Evolutionary conservation across 2,797 vertebrate genomes (phyloP).

Genomic region (Ficedula albicollis): DNA sequence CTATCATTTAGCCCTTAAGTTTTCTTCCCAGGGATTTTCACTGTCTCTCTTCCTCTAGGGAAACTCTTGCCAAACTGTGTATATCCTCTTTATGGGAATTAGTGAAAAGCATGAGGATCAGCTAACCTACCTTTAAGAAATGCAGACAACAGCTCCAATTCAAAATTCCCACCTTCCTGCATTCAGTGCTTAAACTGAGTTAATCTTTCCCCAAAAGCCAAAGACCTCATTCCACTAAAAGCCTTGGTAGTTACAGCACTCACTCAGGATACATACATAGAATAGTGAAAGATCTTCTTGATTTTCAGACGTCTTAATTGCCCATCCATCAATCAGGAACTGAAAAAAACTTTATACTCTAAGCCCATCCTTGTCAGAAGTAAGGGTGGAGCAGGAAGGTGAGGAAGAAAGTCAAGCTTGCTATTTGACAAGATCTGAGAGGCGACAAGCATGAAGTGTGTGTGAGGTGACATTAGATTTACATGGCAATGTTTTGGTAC

Average conservation of each 20-base stretch:
- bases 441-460: background rate
- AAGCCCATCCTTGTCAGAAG: background rate
- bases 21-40: background rate
- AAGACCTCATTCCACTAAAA: background rate
- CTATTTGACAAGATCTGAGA: background rate
- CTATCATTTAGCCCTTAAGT: background rate
- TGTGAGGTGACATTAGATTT: background rate
- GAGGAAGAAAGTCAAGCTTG: background rate
- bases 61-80: background rate
- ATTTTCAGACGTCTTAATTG: background rate
- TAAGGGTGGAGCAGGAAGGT: background rate
- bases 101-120: background rate
- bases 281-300: background rate
- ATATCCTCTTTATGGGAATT: background rate
- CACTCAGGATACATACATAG: rapidly evolving
- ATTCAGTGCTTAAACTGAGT: background rate
- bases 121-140: background rate
- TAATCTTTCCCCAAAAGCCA: background rate
- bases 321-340: background rate
- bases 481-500: background rate
- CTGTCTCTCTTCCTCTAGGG: background rate
- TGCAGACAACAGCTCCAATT: background rate
- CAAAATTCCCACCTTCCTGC: background rate
- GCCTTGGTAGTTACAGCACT: background rate
- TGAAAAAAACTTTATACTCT: background rate